Evolutionary conservation across 2,888 invertebrate genomes (phyloP), one percentile per base, ranked within the genome.

Genomic region (Leptinotarsa peninsularis): DNA sequence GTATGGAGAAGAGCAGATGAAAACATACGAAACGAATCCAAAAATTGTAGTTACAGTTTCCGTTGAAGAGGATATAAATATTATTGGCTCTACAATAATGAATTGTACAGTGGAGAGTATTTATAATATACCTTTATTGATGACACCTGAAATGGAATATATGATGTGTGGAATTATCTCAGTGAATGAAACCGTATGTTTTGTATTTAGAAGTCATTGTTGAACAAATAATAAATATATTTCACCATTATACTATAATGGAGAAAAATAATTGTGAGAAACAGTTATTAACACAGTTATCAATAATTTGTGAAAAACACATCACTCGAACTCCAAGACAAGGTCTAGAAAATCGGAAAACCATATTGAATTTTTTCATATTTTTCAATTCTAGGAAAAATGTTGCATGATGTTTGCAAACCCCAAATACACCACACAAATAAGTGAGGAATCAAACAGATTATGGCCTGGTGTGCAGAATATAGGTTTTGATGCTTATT

Each of bases 21-120:
- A 81, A 27, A 82, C 87, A 2, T 81, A 78, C 52, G 83, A 84
- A 72, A 82, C 84, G 71, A 81, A 85, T 72, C 87, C 88, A 10
- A 82, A 81, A 73, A 68, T 87, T 50, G 72, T 81, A 17, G 80
- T 87, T 4, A 81, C 81, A 43, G 81, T 87, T 21, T 77, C 75
- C 1, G 78, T 81, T 10, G 79, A 81, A 14, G 81, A 82, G 73
- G 78, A 79, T 23, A 74, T 80, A 13, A 75, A 78, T 66, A 67
- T 84, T n/a, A 67, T 78, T 14, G 72, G 82, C 49, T 73, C 82
- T 23, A 84, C 83, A 23, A 79, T 87, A 69, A 52, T 87, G 13
- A 82, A 83, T 73, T 78, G 87, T 50, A 87, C 88, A 2, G 71
- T 87, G 3, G 87, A 88, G 80, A 86, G 87, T 2, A 83, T 88